phyloP scores from a whole-genome alignment of 1,140 invertebrate species.

The Agrypnia vestita region DNA sequence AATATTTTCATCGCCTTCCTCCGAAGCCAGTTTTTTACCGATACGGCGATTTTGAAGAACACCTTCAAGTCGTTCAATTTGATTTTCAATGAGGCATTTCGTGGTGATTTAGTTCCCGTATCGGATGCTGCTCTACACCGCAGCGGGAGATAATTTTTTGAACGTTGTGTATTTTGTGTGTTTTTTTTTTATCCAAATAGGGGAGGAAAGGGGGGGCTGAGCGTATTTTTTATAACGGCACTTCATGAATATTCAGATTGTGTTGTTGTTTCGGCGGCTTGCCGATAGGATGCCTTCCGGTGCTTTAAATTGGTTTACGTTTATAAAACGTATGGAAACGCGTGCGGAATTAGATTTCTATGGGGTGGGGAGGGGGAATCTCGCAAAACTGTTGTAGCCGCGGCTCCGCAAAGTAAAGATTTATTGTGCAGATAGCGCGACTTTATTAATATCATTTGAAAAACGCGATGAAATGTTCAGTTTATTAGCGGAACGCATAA shows the following conservation, averaged over 20 bases:
- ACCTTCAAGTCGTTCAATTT: neutral
- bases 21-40: too few relatives aligned
- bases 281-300: neutral
- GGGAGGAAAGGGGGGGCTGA: neutral
- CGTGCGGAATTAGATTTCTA: constrained; percentile 6
- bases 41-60: too few relatives aligned
- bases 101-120: neutral
- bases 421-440: constrained; percentile 6
- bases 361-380: too few relatives aligned
- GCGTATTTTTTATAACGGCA: constrained; percentile 5
- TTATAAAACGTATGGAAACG: constrained; percentile 24
- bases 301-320: constrained; percentile 34
- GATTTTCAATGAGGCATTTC: constrained; percentile 15
- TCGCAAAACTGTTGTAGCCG: neutral
- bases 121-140: neutral
- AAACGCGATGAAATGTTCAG: constrained; percentile 5
- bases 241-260: constrained; percentile 23
- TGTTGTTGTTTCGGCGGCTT: constrained; percentile 3
- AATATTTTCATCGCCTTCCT: too few relatives aligned
- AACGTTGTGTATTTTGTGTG: constrained; percentile 9
- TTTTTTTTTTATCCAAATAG: neutral
- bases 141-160: constrained; percentile 28
- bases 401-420: neutral
- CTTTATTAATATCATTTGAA: constrained; percentile 1
- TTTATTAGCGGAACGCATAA: constrained; percentile 9